A percentile compares a stretch with the other conserved stretches of the same genome.
These are phyloP conservation scores for Shinisaurus crocodilurus DNA, from an alignment of 2,113 vertebrate genomes.

Conservation along the genomic window DNA sequence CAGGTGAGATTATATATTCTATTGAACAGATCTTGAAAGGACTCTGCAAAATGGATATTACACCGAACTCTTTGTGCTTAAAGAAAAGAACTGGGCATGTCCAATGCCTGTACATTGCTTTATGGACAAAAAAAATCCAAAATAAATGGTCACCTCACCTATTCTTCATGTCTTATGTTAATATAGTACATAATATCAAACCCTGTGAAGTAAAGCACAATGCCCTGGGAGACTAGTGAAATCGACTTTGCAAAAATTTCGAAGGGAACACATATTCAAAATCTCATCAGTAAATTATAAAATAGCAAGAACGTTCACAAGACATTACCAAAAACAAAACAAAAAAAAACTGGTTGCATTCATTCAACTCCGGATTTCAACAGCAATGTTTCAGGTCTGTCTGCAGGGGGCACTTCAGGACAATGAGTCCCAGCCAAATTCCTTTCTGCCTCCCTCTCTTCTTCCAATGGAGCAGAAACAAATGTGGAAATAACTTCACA, in stretches of 20 bases:
- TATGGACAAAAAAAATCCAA: neutral
- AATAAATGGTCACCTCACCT: neutral
- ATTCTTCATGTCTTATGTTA: neutral
- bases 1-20: neutral
- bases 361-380: neutral
- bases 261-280: neutral
- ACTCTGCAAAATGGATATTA: neutral
- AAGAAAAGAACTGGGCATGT: neutral
- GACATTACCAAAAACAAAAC: neutral
- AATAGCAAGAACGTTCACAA: neutral
- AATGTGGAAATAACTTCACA: slow-evolving; percentile 23
- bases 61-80: neutral
- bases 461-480: neutral
- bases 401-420: slow-evolving; percentile 67
- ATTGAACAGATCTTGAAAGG: neutral
- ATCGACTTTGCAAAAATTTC: neutral
- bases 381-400: neutral
- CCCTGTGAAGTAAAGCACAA: neutral
- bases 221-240: neutral
- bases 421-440: neutral
- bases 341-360: neutral
- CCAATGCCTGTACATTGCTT: neutral
- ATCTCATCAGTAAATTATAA: neutral
- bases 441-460: neutral
- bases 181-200: neutral